Percentiles rank a stretch among this genome's conserved stretches.
phyloP scores from a whole-genome alignment of 2,888 invertebrate species.

The Hipparchia semele region DNA sequence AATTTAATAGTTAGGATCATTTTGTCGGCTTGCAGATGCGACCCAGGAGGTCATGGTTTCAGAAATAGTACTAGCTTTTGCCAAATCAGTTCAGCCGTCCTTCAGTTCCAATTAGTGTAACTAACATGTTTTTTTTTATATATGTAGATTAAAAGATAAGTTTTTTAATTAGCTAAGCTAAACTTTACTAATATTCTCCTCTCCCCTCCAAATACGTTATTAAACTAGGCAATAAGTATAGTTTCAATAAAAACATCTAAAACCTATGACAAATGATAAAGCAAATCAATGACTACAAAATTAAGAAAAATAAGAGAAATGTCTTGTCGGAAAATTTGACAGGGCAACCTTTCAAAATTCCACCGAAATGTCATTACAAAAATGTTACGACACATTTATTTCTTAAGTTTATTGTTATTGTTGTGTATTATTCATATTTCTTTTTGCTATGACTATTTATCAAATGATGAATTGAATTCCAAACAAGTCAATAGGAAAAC shows the following conservation, averaged over 20 bases:
- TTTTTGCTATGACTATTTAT: slow-evolving; percentile 42
- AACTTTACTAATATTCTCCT: too few species aligned
- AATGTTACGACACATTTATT: slow-evolving; percentile 44
- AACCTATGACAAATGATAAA: not conserved
- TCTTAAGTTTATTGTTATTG: slow-evolving; percentile 43
- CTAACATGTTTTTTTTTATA: too few species aligned
- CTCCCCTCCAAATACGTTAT: too few species aligned
- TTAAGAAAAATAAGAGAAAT: not conserved
- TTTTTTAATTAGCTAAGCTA: too few species aligned
- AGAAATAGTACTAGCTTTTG: too few species aligned
- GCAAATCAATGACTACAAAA: not conserved
- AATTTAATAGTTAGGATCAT: slow-evolving; percentile 10
- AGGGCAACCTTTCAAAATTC: not conserved
- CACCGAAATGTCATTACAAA: slow-evolving; percentile 42
- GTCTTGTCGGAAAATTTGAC: not conserved
- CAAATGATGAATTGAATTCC: slow-evolving; percentile 30
- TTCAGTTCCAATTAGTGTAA: too few species aligned
- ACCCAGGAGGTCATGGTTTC: too few species aligned
- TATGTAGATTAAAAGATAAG: too few species aligned
- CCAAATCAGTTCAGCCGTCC: too few species aligned
- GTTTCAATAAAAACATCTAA: not conserved
- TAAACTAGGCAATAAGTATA: too few species aligned
- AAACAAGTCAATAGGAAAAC: slow-evolving; percentile 24
- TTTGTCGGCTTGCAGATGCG: too few species aligned
- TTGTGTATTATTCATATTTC: slow-evolving; percentile 34